Evolutionary conservation across 2,113 vertebrate species (phyloP), one percentile per base, ranked within the genome.

Genomic region (Albula glossodonta): DNA sequence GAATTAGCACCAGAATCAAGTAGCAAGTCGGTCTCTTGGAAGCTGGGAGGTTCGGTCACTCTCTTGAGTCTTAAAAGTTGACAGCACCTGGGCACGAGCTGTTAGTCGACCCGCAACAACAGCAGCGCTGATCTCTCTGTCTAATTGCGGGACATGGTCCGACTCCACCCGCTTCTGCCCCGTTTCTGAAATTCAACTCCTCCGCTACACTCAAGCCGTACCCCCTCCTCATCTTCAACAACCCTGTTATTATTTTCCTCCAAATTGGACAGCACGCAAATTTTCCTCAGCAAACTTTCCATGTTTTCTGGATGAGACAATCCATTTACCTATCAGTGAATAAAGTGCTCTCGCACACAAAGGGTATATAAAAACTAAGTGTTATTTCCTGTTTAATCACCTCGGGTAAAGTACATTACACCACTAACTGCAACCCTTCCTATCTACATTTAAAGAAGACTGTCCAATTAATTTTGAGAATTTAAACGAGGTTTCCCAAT

Each of bases 81-180:
- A n/a, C 19, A 5, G 4, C 11, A 89, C 89, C 88, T 90, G 85
- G 80, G 51, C 6, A n/a, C 80, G 22, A 22, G 10, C 70, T 53
- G 19, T 84, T 86, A 83, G 86, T 86, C 87, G 85, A 63, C 90
- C 84, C 74, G 87, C 82, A 86, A 89, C 88, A 87, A 87, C 83
- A 89, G 87, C 77, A 63, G 84, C 51, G 4, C 77, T 51, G 70
- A 9, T 17, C 79, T 22, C 3, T 13, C 51, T 52, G 19, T 49
- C 50, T 25, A 13, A 19, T 25, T 53, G 4, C 22, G 50, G 1
- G 51, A 53, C 80, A 7, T 5, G 25, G 7, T 31, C 70, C 25
- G 51, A 51, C 80, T 81, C 80, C 80, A 3, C 80, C 80, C 80
- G 51, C 80, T 22, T 50, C 10, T 17, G 1, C 48, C 48, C 78